Base-by-base conservation (phyloP, 2,797 vertebrate species). In the Pyrocephalus nanus region DNA sequence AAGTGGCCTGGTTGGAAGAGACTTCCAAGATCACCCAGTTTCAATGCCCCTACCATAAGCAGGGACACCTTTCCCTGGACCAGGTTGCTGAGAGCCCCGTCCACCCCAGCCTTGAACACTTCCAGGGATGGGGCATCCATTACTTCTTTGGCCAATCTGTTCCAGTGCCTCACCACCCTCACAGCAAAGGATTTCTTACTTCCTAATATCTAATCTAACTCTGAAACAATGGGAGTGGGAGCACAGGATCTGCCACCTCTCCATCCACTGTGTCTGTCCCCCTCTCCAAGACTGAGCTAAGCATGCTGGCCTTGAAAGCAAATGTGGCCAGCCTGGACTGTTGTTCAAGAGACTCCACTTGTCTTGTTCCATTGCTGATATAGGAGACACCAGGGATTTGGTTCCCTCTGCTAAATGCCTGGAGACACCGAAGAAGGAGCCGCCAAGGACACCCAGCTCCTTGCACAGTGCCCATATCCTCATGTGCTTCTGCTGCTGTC, bases 201-300 rank as follows among this genome's bases (percentile, higher is more conserved):
- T 66, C 47, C 30, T 54, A n/a, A 43, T 38, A 18, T 8, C 14
- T 48, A 48, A 67, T n/a, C 47, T 18, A 61, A 43, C 30, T 19
- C 60, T 43, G 43, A 66, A 82, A 61, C 3, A 0, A 45, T 22
- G 6, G 1, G 18, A 40, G 25, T 0, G 0, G 40, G 30, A 69
- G 19, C 38, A 40, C 2, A 20, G 29, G 32, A 87, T 47, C 36
- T 73, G 21, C 51, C 34, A 70, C 17, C 21, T 75, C 78, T 72
- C 58, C 36, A 7, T 0, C 40, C 4, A 1, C 8, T 1, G 0
- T 5, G 1, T 43, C 48, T 30, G 29, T 53, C 15, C 22, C 12
- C 34, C 17, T 77, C n/a, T 27, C 14, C 7, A 5, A 65, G 58
- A n/a, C 29, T 53, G 32, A 4, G 2, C 26, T 75, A 45, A 75